Percentiles rank a stretch among this genome's conserved stretches.
These are phyloP conservation scores for Drosophila anomalata DNA, from an alignment of 2,888 invertebrate genomes.

Conservation along the genomic window DNA sequence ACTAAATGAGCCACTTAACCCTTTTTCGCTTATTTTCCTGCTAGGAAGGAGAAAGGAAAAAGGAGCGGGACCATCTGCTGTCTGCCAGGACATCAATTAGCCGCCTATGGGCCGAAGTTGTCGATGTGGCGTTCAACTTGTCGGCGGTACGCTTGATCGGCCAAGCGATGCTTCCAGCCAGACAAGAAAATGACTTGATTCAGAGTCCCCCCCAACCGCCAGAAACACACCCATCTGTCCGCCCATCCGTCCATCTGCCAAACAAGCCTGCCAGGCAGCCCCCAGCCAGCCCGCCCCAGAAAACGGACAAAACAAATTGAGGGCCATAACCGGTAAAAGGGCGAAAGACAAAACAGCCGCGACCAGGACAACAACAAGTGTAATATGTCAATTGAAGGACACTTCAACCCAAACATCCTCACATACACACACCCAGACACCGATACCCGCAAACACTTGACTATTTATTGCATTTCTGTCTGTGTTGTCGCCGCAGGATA, in stretches of 20 bases:
- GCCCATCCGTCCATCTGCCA: slow-evolving; percentile 6
- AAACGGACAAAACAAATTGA: slow-evolving; percentile 40
- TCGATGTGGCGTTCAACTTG: slow-evolving; percentile 64
- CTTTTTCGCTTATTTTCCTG: slow-evolving; percentile 41
- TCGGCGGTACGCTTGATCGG: slow-evolving; percentile 57
- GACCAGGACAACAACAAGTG: slow-evolving; percentile 62
- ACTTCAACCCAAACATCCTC: slow-evolving; percentile 36
- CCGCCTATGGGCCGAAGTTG: slow-evolving; percentile 53
- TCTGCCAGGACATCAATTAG: slow-evolving; percentile 63
- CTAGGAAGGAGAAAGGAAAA: background rate
- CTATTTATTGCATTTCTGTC: slow-evolving; percentile 76
- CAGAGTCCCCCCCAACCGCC: background rate
- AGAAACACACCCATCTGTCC: slow-evolving; percentile 1
- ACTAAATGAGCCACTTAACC: slow-evolving; percentile 67
- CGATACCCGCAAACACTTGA: slow-evolving; percentile 50
- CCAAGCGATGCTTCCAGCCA: slow-evolving; percentile 50
- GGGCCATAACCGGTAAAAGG: slow-evolving; percentile 43
- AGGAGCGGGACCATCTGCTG: slow-evolving; percentile 37
- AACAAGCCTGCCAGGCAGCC: background rate
- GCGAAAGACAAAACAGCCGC: slow-evolving; percentile 55
- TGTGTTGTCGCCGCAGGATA: slow-evolving; percentile 71
- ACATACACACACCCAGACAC: slow-evolving; percentile 22
- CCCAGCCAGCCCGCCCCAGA: background rate
- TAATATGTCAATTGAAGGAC: slow-evolving; percentile 77
- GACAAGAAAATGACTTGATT: slow-evolving; percentile 28